Evolutionary conservation across 2,797 vertebrate species (phyloP), one percentile per base, ranked within the genome.

Genomic region (Serranus cabrilla): DNA sequence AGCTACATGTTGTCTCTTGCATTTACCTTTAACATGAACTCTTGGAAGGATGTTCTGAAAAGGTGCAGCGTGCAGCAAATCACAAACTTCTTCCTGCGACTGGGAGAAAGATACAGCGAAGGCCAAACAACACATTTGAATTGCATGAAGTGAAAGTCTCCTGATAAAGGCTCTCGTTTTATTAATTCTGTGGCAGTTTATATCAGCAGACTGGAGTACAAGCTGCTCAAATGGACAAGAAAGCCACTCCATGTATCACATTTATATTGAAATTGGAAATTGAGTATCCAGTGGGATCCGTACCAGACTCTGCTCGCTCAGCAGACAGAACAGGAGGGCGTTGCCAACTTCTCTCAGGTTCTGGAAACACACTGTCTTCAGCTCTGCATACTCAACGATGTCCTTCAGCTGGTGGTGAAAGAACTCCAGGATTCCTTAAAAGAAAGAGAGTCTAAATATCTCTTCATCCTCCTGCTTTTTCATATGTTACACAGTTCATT

Each of bases 321-420:
- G 97, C 80, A 98, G 95, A 79, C 98, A 99, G 95, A 99, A 99
- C 76, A 99, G 96, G 12, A 99, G 55, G 0, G 98, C 98, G 14
- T 99, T 99, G 76, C 98, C 98, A 79, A 99, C 98, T 87, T 99
- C 98, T 78, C 98, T 93, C 87, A 99, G 95, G 92, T 98, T 99
- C 94, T 99, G 98, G 93, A 99, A 99, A 85, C 98, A 99, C 75
- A 99, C 98, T 0, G 98, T 99, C 94, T 99, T 99, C 74, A 99
- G 93, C 90, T 99, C 98, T 0, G 98, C 98, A 0, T 99, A 99
- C 80, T 99, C 98, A 27, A 99, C 96, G 0, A 99, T 99, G 93
- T 99, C 98, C 91, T 99, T 99, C 87, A 99, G 87, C 93, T 99
- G 98, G 91, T 99, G 98, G 91, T 99, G 98, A 80, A 99, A 99